These are phyloP conservation scores for Abrostola triplasia DNA, from an alignment of 2,888 invertebrate species.

Conservation along the genomic window DNA sequence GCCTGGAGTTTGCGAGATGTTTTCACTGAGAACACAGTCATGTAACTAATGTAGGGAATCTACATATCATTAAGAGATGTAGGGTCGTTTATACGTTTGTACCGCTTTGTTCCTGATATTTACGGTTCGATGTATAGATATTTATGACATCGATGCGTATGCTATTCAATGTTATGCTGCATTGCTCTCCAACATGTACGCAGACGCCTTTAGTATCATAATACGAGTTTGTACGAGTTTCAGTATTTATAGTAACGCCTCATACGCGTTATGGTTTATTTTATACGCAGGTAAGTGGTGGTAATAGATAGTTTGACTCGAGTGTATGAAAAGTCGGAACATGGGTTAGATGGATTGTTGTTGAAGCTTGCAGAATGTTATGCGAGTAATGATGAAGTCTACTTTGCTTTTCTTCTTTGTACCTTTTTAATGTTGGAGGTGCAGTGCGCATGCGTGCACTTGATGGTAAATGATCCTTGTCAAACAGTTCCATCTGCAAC, in stretches of 20 bases:
- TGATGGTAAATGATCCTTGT: too few relatives aligned
- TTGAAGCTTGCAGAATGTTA: slow-evolving; percentile 1
- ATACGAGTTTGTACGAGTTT: slow-evolving; percentile 42
- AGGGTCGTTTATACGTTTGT: slow-evolving; percentile 85
- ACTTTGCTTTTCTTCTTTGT: not conserved
- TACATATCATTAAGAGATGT: slow-evolving; percentile 89
- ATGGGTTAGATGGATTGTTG: slow-evolving; percentile 31
- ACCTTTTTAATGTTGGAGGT: too few relatives aligned
- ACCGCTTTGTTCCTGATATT: slow-evolving; percentile 86
- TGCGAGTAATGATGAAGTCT: slow-evolving; percentile 1
- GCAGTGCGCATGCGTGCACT: too few relatives aligned
- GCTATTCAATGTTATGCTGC: slow-evolving; percentile 67
- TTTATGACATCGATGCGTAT: slow-evolving; percentile 81
- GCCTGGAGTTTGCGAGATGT: slow-evolving; percentile 80
- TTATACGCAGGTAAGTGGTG: slow-evolving; percentile 46
- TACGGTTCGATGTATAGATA: slow-evolving; percentile 80
- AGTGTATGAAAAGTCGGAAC: slow-evolving; percentile 29
- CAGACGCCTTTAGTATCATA: slow-evolving; percentile 82
- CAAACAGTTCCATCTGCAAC: too few relatives aligned
- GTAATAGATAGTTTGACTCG: slow-evolving; percentile 48
- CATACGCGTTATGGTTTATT: slow-evolving; percentile 48
- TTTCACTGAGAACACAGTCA: slow-evolving; percentile 86
- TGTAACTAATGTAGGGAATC: slow-evolving; percentile 88
- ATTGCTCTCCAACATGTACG: slow-evolving; percentile 69
- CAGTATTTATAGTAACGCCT: slow-evolving; percentile 51